These are phyloP conservation scores for Nymphalis io DNA, from an alignment of 1,140 invertebrate genomes.

Conservation along the genomic window DNA sequence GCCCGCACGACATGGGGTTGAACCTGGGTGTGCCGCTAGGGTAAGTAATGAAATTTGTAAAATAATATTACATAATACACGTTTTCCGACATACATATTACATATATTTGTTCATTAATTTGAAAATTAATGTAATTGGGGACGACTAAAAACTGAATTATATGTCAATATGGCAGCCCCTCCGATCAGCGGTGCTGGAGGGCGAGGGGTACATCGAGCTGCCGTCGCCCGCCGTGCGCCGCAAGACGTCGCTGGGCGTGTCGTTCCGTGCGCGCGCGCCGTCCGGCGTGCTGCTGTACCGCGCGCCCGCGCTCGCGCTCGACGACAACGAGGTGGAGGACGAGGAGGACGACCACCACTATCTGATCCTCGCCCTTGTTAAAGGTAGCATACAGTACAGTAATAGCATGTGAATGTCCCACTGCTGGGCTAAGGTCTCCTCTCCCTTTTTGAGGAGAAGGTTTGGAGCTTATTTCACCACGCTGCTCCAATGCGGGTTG, in stretches of 20 bases:
- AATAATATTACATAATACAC: too few species aligned
- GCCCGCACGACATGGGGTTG: constrained; percentile 88
- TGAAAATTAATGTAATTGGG: too few species aligned
- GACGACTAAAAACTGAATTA: too few species aligned
- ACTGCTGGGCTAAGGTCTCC: too few species aligned
- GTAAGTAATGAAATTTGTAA: constrained; percentile 72
- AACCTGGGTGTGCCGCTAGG: constrained; percentile 86
- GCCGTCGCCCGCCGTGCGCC: constrained; percentile 84
- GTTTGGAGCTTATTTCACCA: too few species aligned
- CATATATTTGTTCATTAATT: too few species aligned
- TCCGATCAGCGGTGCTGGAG: constrained; percentile 72
- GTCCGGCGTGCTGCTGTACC: constrained; percentile 87
- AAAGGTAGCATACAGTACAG: constrained; percentile 61
- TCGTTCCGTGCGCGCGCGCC: constrained; percentile 88
- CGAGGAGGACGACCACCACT: constrained; percentile 67
- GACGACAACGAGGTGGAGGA: constrained; percentile 59
- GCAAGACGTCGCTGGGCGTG: constrained; percentile 86
- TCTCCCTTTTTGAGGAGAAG: too few species aligned
- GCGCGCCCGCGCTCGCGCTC: constrained; percentile 81
- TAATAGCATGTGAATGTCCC: too few species aligned
- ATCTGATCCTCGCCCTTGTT: constrained; percentile 60
- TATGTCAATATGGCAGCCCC: constrained; percentile 37
- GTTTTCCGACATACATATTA: too few species aligned
- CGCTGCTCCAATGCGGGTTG: too few species aligned
- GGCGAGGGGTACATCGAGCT: constrained; percentile 91